Evolutionary conservation across 2,888 invertebrate species (phyloP), one percentile per base, ranked within the genome.

Genomic region (Acholoe squamosa): DNA sequence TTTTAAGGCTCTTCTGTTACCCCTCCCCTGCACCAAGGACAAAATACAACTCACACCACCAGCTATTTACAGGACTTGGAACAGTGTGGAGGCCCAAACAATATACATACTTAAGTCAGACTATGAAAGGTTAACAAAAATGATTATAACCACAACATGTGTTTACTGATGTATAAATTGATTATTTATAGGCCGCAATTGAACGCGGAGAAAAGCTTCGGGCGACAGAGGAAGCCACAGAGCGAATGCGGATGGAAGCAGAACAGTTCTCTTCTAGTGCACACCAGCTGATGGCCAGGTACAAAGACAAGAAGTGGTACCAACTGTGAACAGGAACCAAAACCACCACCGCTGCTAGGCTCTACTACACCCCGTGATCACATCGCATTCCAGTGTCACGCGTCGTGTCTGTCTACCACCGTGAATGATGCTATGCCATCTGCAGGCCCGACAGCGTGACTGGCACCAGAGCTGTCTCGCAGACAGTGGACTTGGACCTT

Each of bases 251-350:
- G 96, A 97, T 97, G 94, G 97, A 98, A 96, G 98, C 98, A 92
- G 98, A 98, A 96, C 97, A 97, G 96, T 99, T 98, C 96, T 97
- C 98, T 92, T 96, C 97, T 92, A 97, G 98, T 92, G 98, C 99
- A 93, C 98, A 98, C 96, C 97, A 98, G 95, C 97, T 99, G 96
- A 98, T 99, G 98, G 97, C 98, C 97, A 99, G 98, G 97, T 98
- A 98, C 97, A 99, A 98, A 97, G 99, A 99, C 97, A 99, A 99
- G 97, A 99, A 99, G 97, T 99, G 99, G 99, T 99, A 99, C 97
- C 99, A 99, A 97, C 98, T 99, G 97, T 99, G 98, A 98, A n/a
- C 31, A 77, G 43, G 25, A 86, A 43, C 54, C 80, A 43, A 80
- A 80, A 80, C 80, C 34, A 22, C 34, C 34, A 1, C 34, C 34